A percentile compares a stretch with the other conserved stretches of the same genome.
Conservation (phyloP, 2,888 invertebrate species). For the Busseola fusca region DNA sequence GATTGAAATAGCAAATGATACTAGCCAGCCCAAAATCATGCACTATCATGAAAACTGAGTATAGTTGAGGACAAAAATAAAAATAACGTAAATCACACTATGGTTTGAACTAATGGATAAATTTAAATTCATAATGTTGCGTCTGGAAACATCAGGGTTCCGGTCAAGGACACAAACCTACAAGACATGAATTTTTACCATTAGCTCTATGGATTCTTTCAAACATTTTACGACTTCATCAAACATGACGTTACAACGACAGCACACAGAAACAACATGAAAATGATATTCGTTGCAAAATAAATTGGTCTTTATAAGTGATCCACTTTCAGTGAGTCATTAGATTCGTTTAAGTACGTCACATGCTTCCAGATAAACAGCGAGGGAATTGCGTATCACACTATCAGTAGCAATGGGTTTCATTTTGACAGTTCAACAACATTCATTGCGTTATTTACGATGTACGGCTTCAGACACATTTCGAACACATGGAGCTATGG, state of each 20-base stretch:
- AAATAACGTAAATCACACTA: neutral
- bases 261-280: neutral
- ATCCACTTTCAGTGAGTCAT: conserved; percentile 44
- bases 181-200: neutral
- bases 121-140: conserved; percentile 18
- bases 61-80: neutral
- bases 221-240: neutral
- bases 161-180: conserved; percentile 4
- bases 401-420: neutral
- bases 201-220: neutral
- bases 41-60: neutral
- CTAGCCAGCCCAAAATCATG: neutral
- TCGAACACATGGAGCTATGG: neutral
- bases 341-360: conserved; percentile 34
- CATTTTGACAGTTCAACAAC: neutral
- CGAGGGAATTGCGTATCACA: too few relatives aligned
- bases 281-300: conserved; percentile 29
- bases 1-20: neutral
- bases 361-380: conserved; percentile 28
- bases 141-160: neutral
- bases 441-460: neutral
- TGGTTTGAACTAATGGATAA: conserved; percentile 11
- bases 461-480: neutral
- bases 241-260: neutral
- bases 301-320: conserved; percentile 49